Percentiles rank a stretch among this genome's conserved stretches.
phyloP scores from a whole-genome alignment of 1,140 invertebrate species.

The Monomorium pharaonis region DNA sequence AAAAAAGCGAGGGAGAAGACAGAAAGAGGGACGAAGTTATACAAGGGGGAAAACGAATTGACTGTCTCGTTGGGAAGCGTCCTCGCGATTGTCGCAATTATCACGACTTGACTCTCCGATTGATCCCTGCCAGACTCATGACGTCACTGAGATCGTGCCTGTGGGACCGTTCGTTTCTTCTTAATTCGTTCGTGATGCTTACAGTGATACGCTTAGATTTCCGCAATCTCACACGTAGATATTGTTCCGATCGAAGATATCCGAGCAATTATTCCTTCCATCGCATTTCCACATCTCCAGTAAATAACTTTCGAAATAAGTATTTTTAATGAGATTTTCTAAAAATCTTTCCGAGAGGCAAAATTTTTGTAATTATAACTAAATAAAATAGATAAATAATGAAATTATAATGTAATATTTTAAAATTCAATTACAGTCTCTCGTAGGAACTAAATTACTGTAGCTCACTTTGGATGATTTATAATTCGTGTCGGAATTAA shows the following conservation, averaged over 20 bases:
- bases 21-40: not conserved
- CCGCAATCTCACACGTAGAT: conserved; percentile 19
- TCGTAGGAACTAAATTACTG: not conserved
- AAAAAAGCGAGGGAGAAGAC: conserved; percentile 31
- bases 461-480: not conserved
- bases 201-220: conserved; percentile 30
- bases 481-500: not conserved
- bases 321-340: not conserved
- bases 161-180: conserved; percentile 16
- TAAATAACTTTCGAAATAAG: not conserved
- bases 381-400: not conserved
- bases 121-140: conserved; percentile 78
- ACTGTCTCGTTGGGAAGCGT: conserved; percentile 75
- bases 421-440: not conserved
- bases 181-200: not conserved
- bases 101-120: conserved; percentile 83
- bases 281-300: not conserved
- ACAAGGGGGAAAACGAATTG: conserved; percentile 41
- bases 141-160: conserved; percentile 74
- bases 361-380: not conserved
- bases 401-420: not conserved
- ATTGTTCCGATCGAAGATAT: not conserved
- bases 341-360: not conserved
- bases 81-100: conserved; percentile 83
- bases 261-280: not conserved